A percentile compares a stretch with the other conserved stretches of the same genome.
phyloP scores from a whole-genome alignment of 2,888 invertebrate species.

The Artemia sinica region DNA sequence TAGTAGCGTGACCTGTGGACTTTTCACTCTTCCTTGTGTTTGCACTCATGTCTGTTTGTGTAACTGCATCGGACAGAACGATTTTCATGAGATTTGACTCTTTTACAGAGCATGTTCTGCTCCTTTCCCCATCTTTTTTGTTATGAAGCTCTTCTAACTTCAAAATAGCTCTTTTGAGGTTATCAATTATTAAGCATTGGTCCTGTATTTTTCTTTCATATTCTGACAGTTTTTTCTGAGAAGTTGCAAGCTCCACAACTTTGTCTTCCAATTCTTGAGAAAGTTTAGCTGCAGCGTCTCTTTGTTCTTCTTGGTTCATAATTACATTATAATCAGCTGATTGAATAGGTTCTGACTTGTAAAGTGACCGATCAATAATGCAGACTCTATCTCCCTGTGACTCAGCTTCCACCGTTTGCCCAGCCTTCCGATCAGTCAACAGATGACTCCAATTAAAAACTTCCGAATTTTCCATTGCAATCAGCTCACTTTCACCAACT shows the following conservation, averaged over 20 bases:
- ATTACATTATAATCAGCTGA: constrained; percentile 3
- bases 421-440: neutral
- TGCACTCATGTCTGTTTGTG: too few species aligned
- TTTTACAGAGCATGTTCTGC: too few species aligned
- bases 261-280: constrained; percentile 2
- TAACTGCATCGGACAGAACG: too few species aligned
- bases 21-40: too few species aligned
- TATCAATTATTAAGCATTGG: constrained; percentile 5
- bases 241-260: neutral
- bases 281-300: neutral
- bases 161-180: neutral
- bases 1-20: too few species aligned
- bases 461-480: neutral
- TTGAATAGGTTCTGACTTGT: neutral
- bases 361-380: neutral
- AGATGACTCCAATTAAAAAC: constrained; percentile 9
- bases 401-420: neutral
- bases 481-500: neutral
- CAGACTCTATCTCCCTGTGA: neutral
- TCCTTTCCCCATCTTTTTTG: neutral
- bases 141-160: neutral
- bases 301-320: neutral
- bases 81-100: too few species aligned
- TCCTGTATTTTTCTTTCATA: constrained; percentile 1
- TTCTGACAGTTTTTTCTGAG: neutral